Evolutionary conservation across 2,888 invertebrate species (phyloP), one percentile per base, ranked within the genome.

Genomic region (Alviniconcha strummeri): DNA sequence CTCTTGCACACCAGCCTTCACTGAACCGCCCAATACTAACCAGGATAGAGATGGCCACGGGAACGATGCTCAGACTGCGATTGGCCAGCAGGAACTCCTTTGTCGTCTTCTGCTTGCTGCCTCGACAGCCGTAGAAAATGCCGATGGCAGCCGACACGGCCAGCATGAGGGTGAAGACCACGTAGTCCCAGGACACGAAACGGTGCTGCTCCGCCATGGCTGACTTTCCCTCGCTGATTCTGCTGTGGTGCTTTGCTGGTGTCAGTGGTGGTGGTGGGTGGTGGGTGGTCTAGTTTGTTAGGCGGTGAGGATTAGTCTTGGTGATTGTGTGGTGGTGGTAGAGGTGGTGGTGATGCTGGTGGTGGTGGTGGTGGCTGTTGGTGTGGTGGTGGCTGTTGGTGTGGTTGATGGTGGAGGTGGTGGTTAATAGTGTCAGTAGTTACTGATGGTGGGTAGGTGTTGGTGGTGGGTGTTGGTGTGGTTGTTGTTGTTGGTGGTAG

Each of bases 71-170:
- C 90, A 91, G 89, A 80, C 87, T 88, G 52, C 86, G 85, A 56
- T 88, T 86, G 6, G 91, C 91, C 88, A 90, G 86, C 15, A 91
- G 87, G 83, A 91, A 92, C 13, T 60, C 60, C 11, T 84, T 79
- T 4, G 90, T 91, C 15, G 88, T 90, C 55, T 85, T 88, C 82
- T 90, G 90, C 69, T 85, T 86, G 5, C 89, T 87, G 13, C 90
- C 90, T 4, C 85, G 84, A 55, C 88, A 86, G 8, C 90, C 91
- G 80, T 90, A 89, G 85, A 87, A 92, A 13, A 92, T 83, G 9
- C 92, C 92, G 64, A 92, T 91, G 74, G 86, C 88, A 9, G 88
- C 87, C 0, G 91, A 92, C 19, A 91, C 76, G 0, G 86, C 78
- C 55, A 92, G 84, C 81, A 90, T 88, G 54, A 85, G 85, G 11